Evolutionary conservation across 2,797 vertebrate species (phyloP).

Genomic region (Gadopsis marmoratus): DNA sequence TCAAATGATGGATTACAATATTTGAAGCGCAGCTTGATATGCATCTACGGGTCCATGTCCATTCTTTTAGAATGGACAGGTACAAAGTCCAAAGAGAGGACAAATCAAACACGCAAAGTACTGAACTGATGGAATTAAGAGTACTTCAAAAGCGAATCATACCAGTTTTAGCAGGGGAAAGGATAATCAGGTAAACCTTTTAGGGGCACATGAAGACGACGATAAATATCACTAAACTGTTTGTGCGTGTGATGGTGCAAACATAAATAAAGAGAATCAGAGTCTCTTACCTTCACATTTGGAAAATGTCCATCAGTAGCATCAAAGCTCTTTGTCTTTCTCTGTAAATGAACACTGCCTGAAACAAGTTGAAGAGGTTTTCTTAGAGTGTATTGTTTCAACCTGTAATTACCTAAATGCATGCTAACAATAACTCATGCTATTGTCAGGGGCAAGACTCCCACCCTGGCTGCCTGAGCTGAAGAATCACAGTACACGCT

Average conservation of each 20-base stretch:
- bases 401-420: constrained; percentile 19
- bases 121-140: neutral
- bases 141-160: neutral
- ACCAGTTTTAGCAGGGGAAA: neutral
- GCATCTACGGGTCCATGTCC: neutral
- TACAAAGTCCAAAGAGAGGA: neutral
- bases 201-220: neutral
- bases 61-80: neutral
- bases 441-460: neutral
- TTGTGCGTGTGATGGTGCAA: constrained; percentile 4
- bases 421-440: constrained; percentile 7
- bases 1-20: constrained; percentile 48
- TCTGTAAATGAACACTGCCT: constrained; percentile 70
- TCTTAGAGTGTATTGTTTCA: constrained; percentile 36
- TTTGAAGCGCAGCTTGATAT: constrained; percentile 9
- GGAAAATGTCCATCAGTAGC: constrained; percentile 36
- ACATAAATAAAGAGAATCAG: neutral
- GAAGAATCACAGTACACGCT: neutral
- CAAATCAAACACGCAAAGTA: neutral
- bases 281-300: constrained; percentile 47
- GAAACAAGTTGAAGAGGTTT: constrained; percentile 54
- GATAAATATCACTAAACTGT: neutral
- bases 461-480: neutral
- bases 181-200: neutral
- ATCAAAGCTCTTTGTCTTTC: constrained; percentile 39